Evolutionary conservation across 2,888 invertebrate species (phyloP), one percentile per base, ranked within the genome.

Genomic region (Drosophila engyochracea): DNA sequence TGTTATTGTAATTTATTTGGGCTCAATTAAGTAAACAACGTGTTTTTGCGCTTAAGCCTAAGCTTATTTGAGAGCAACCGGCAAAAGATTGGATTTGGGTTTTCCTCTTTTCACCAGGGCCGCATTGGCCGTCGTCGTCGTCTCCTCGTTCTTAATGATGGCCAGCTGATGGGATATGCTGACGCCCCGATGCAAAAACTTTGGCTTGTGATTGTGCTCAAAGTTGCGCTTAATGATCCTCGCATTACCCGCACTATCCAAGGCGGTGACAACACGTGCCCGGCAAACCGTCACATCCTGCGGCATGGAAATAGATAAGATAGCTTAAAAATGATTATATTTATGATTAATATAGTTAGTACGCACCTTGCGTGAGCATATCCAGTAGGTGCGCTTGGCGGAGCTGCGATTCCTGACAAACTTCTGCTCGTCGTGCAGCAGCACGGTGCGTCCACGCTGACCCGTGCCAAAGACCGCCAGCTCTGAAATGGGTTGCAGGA

Each of bases 321-420:
- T 51, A 25, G 47, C 19, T 14, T 54, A 4, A 25, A 6, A 1
- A 22, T 25, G 0, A 35, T 33, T 4, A 25, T 33, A n/a, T 6
- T 6, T n/a, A n/a, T n/a, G 2, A n/a, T 41, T 12, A 25, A 25
- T 25, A 19, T 7, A 12, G 55, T 55, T 44, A 14, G n/a, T 9
- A 66, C 76, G 79, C 55, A 93, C 93, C 90, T 93, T 93, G 70
- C 90, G 89, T 7, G 93, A 90, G 76, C 93, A 93, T 54, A 93
- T 93, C 93, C 93, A 93, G 77, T 93, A 93, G 4, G 93, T 93
- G 51, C 93, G 92, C 35, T 85, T 91, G 16, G 83, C 87, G 1
- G 93, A 93, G 71, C 90, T 84, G 25, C 93, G 92, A 85, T 93
- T 93, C 76, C 92, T 93, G 2, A 93, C 93, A 81, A 91, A 93